Conservation (phyloP, 1,140 invertebrate genomes). For the Drosophila busckii region DNA sequence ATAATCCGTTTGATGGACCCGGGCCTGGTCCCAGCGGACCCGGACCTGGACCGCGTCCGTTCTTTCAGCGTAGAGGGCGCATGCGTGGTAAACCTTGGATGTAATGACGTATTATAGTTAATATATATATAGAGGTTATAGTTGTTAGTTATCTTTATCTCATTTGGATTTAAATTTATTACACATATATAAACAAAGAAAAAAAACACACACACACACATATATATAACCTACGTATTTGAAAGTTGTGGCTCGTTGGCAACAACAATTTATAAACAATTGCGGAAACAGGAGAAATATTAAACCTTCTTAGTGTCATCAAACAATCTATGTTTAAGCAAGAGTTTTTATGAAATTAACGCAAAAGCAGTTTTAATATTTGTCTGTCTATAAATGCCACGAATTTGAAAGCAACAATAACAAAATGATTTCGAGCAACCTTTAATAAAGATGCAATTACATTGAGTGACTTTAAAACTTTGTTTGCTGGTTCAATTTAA, state of each 20-base stretch:
- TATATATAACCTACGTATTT: conserved; percentile 4
- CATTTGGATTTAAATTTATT: conserved; percentile 39
- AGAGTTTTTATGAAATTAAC: too few species aligned
- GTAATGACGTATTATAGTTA: conserved; percentile 62
- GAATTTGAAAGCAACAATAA: too few species aligned
- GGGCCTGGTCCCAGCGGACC: conserved; percentile 31
- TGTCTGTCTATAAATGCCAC: too few species aligned
- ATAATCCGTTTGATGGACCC: conserved; percentile 45
- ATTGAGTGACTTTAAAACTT: too few species aligned
- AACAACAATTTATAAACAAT: conserved; percentile 11
- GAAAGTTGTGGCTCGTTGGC: conserved; percentile 22
- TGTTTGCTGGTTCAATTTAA: too few species aligned
- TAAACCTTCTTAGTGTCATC: too few species aligned
- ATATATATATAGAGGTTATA: conserved; percentile 42
- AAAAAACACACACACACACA: conserved; percentile 7
- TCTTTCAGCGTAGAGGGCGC: conserved; percentile 51
- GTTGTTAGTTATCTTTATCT: conserved; percentile 51
- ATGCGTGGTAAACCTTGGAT: conserved; percentile 76
- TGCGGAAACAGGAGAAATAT: too few species aligned
- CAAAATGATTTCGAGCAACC: too few species aligned
- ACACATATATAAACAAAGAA: conserved; percentile 32
- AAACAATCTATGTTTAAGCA: too few species aligned
- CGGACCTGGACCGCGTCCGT: conserved; percentile 36
- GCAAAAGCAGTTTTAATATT: too few species aligned
- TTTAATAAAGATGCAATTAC: too few species aligned